Evolutionary conservation across 2,113 vertebrate species (phyloP).

Genomic region (Falco punctatus): DNA sequence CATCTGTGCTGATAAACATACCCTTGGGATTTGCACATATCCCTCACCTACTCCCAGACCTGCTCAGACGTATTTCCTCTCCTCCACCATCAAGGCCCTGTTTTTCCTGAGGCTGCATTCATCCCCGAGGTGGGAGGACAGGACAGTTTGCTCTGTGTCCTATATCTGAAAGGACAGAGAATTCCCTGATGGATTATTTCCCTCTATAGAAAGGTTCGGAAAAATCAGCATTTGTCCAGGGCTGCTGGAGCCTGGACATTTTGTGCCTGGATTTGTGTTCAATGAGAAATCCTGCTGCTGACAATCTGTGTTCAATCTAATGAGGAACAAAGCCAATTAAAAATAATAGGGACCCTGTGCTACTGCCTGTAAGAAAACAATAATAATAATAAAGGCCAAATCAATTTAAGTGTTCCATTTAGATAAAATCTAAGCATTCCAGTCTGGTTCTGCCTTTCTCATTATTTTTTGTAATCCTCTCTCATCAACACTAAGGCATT

Average conservation of each 20-base stretch:
- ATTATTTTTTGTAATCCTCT: background rate
- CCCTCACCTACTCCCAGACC: background rate
- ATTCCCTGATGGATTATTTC: background rate
- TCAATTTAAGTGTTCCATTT: background rate
- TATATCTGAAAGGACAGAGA: background rate
- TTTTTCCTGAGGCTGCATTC: background rate
- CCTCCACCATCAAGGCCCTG: background rate
- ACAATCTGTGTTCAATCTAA: background rate
- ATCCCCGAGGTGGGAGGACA: background rate
- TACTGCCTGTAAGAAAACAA: background rate
- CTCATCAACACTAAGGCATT: background rate
- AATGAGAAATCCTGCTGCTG: background rate
- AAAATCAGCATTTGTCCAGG: background rate
- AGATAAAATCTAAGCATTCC: background rate
- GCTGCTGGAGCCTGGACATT: background rate
- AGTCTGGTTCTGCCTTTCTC: background rate
- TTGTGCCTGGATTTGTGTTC: conserved; percentile 10
- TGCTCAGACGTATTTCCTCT: background rate
- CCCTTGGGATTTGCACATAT: background rate
- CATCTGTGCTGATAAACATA: background rate
- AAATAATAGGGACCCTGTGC: conserved; percentile 42
- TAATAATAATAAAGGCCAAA: background rate
- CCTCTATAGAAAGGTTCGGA: background rate
- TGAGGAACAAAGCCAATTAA: conserved; percentile 48
- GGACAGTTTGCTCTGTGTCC: background rate